Conservation (phyloP, 2,888 invertebrate genomes). For the Heteromurus nitidus region DNA sequence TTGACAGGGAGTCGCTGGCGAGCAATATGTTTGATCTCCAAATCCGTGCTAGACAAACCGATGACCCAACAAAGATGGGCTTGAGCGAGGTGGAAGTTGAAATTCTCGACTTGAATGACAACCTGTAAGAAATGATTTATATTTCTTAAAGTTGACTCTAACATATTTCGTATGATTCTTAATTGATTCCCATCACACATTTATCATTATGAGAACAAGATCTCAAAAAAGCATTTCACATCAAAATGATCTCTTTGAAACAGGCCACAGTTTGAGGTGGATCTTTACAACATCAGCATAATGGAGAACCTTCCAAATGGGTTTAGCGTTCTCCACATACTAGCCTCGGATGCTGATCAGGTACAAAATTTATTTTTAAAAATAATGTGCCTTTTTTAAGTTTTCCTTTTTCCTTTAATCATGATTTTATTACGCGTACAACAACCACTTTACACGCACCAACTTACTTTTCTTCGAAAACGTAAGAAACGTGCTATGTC, state of each 20-base stretch:
- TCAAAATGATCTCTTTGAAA: background rate
- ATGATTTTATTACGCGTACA: background rate
- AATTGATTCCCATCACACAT: background rate
- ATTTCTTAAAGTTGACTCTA: no score
- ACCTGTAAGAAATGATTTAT: conserved; percentile 76
- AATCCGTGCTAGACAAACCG: conserved; percentile 81
- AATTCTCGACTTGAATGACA: conserved; percentile 87
- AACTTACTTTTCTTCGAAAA: conserved; percentile 7
- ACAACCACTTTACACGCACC: background rate
- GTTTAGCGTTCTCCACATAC: conserved; percentile 82
- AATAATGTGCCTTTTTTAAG: background rate
- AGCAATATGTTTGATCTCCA: conserved; percentile 78
- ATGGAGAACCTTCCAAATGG: conserved; percentile 93
- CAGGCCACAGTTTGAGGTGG: conserved; percentile 87
- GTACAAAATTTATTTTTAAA: conserved; percentile 71
- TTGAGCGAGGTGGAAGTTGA: conserved; percentile 85
- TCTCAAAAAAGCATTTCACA: conserved; percentile 17
- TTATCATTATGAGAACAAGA: conserved; percentile 1
- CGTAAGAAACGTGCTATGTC: no score
- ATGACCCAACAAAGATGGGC: conserved; percentile 86
- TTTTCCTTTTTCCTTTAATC: conserved; percentile 2
- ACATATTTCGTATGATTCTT: no score
- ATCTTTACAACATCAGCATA: conserved; percentile 92
- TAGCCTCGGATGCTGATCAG: conserved; percentile 86
- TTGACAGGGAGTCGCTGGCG: conserved; percentile 83